These are phyloP conservation scores for Macrosteles quadrilineatus DNA, from an alignment of 1,140 invertebrate genomes.

Conservation along the genomic window DNA sequence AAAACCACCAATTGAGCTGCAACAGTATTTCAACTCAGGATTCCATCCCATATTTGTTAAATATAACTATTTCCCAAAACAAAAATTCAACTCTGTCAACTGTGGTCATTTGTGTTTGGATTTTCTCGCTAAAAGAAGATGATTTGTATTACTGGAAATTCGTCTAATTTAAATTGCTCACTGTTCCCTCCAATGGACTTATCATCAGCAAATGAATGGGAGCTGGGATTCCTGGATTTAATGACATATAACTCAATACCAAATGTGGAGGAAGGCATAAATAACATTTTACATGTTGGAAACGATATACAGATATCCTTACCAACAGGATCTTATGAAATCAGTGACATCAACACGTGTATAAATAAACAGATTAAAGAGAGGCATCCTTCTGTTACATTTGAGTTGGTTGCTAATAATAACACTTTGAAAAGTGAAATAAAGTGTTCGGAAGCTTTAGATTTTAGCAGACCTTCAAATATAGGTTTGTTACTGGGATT, in stretches of 20 bases:
- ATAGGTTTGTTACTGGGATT: background rate
- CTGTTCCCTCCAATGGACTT: constrained; percentile 19
- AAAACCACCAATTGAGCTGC: constrained; percentile 15
- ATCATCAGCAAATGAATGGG: background rate
- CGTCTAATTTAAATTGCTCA: background rate
- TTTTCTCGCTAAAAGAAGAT: background rate
- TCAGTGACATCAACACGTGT: background rate
- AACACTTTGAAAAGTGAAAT: constrained; percentile 25
- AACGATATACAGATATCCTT: background rate
- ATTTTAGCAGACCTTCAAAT: background rate
- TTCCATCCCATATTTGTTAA: background rate
- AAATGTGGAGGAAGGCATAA: constrained; percentile 19
- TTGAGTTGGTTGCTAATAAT: background rate
- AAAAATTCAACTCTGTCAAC: background rate
- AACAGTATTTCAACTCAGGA: constrained; percentile 17
- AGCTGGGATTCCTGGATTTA: constrained; percentile 12
- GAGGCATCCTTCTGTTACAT: background rate
- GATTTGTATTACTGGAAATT: background rate
- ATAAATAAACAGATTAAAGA: background rate
- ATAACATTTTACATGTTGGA: constrained; percentile 3
- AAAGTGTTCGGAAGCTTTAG: background rate
- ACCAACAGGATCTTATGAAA: constrained; percentile 29
- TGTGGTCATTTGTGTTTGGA: constrained; percentile 30
- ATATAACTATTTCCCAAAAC: constrained; percentile 26
- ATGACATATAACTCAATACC: constrained; percentile 26